Evolutionary conservation across 1,140 invertebrate genomes (phyloP), one percentile per base, ranked within the genome.

Genomic region (Drosophila nigrodunni): DNA sequence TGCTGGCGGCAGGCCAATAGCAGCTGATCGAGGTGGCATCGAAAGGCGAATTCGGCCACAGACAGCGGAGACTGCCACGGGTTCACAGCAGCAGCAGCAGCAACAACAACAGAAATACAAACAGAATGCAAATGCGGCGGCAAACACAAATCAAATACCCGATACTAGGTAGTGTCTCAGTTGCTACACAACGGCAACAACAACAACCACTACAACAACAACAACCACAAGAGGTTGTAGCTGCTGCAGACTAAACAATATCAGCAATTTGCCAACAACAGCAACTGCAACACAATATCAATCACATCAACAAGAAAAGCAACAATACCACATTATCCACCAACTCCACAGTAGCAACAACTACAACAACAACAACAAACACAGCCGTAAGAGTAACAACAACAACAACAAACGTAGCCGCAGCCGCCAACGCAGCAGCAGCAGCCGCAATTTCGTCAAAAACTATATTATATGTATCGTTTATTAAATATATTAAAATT

Each of bases 401-500:
- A 78, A 61, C 58, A 78, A 73, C 39, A 73, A 69, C 46, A 78
- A 54, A 65, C 41, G 67, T 67, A 66, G 76, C 68, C 74, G 72
- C 64, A 81, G 83, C 73, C 74, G 78, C 55, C 71, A 58, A 52
- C 39, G 64, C 61, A 72, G 69, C 61, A 70, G 52, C 75, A 78
- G 83, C 83, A 75, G 77, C 85, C 80, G 85, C 85, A 89, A 74
- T 81, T 89, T 89, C 78, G 85, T 89, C 85, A 80, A 90, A 89
- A 85, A 89, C 85, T 89, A 89, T 89, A 89, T 90, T 87, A 91
- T 82, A 77, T 91, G 87, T 90, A 91, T 91, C 82, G 90, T 91
- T 91, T 91, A 91, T 91, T 91, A 91, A 91, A 91, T 89, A 89
- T 91, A 91, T 91, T 91, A 91, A 90, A 91, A 91, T 91, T 91